Base-by-base conservation (phyloP, 2,797 vertebrate species). In the Halcyon chelicuti region DNA sequence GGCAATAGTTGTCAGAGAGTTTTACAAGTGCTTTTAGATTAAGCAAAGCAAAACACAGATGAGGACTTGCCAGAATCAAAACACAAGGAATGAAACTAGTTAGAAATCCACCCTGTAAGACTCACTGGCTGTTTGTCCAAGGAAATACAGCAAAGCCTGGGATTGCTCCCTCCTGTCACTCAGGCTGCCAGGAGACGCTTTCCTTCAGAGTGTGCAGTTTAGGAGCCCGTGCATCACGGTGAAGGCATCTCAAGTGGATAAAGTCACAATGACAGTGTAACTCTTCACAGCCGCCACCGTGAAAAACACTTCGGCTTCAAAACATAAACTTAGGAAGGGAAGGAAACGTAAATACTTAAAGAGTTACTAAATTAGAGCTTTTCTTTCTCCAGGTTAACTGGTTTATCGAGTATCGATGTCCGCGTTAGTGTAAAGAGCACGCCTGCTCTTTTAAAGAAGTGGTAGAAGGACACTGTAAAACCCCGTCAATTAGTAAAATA, bases 401-500 rank as follows among this genome's bases (percentile, higher is more conserved):
- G 33, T 94, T 72, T 93, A 80, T 66, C 78, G 19, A 51, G 23
- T 23, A 78, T n/a, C 25, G 42, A 96, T 7, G 31, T 79, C 57
- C 40, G 85, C 17, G 1, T 52, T 90, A 57, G 17, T 76, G 85
- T 54, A 58, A 93, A 86, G 55, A 90, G 55, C 31, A 49, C 19
- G 86, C 37, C 33, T 39, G 89, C 73, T 79, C 12, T 74, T 91
- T 88, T 82, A 81, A 97, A 95, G 71, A 70, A 95, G 42, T 13
- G 55, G 52, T n/a, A 62, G 88, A 39, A 82, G 21, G 74, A 46
- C 51, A 72, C 86, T 72, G 72, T 91, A 77, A 97, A 96, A 94
- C 94, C 61, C 94, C 55, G 87, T 85, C 88, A 96, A n/a, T 93
- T 93, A 93, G 74, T 86, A 81, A 97, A 96, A 95, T 93, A 95